Base-by-base conservation (phyloP, 2,113 vertebrate species). In the Dolichallabes microphthalmus region DNA sequence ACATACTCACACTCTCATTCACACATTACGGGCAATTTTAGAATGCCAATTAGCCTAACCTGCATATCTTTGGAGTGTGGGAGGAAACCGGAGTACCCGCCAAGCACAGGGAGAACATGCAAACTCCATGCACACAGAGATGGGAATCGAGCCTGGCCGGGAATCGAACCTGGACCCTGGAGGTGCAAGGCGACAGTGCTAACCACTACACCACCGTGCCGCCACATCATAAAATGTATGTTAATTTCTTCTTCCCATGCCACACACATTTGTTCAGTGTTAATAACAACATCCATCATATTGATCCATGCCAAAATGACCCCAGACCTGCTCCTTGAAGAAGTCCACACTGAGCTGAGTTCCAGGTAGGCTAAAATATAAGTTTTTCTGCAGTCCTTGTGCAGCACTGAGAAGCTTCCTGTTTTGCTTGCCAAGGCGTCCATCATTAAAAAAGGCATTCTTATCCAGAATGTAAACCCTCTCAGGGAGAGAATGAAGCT, bases 361-460 rank as follows among this genome's bases (percentile, higher is more conserved):
- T 85, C 93, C 94, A 1, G 95, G 95, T 60, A 95, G 90, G 86
- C 94, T 94, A 89, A 95, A 93, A 86, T 90, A 92, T n/a, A 94
- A 87, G 85, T 85, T 93, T 82, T 90, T 93, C 90, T 89, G 92
- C 9, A 94, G 88, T 0, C 82, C 87, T 1, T 87, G 87, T 3
- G 63, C 84, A 79, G 92, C 6, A 35, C 93, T 93, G 1, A 95
- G 90, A 6, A 93, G 92, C 87, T 87, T 93, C 77, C 35, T 92
- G 88, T 94, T 92, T 76, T 92, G 93, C 86, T 91, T 94, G 61
- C 94, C 92, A 0, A 95, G 91, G 8, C 94, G 90, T 85, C 86
- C 93, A 86, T 95, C 94, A 5, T 94, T 95, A 81, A 95, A 95
- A 86, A 92, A 95, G 0, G 94, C 93, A 32, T 95, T 92, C 85